Conservation (phyloP, 2,888 invertebrate species). For the Thereva unica region DNA sequence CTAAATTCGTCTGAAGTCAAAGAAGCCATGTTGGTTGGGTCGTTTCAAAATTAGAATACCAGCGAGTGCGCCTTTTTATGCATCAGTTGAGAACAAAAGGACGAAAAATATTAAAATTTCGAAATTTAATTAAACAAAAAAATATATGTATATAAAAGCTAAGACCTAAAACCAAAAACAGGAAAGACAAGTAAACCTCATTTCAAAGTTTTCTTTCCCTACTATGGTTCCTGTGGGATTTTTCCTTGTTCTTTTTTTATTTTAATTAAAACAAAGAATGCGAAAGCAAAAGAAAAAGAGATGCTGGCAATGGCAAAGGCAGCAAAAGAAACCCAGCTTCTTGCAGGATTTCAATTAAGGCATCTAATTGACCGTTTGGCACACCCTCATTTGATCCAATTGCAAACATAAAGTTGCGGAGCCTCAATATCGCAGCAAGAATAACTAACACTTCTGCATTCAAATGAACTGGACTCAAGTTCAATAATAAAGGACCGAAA, state of each 20-base stretch:
- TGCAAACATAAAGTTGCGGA: constrained; percentile 27
- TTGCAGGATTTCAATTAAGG: constrained; percentile 35
- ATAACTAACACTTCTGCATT: constrained; percentile 30
- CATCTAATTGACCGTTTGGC: constrained; percentile 35
- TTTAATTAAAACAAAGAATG: constrained; percentile 21
- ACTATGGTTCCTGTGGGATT: constrained; percentile 4
- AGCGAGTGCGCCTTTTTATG: constrained; percentile 20
- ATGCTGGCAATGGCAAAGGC: constrained; percentile 1
- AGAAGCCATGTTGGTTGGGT: background rate
- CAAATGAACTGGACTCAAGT: constrained; percentile 16
- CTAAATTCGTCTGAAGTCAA: constrained; percentile 20
- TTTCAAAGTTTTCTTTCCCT: constrained; percentile 4
- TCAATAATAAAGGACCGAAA: constrained; percentile 20
- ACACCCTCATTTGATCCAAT: constrained; percentile 35
- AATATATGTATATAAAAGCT: background rate
- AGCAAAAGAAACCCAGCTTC: constrained; percentile 5
- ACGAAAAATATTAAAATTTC: constrained; percentile 31
- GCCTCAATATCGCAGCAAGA: constrained; percentile 10
- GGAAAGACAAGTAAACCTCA: background rate
- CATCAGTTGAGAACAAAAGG: constrained; percentile 32
- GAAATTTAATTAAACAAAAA: constrained; percentile 29
- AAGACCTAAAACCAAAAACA: background rate
- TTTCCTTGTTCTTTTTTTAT: constrained; percentile 9
- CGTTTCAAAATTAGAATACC: constrained; percentile 22
- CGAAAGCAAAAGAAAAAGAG: background rate